Percentiles rank a stretch among this genome's conserved stretches.
Conservation (phyloP, 2,888 invertebrate genomes). For the Lydus trimaculatus region DNA sequence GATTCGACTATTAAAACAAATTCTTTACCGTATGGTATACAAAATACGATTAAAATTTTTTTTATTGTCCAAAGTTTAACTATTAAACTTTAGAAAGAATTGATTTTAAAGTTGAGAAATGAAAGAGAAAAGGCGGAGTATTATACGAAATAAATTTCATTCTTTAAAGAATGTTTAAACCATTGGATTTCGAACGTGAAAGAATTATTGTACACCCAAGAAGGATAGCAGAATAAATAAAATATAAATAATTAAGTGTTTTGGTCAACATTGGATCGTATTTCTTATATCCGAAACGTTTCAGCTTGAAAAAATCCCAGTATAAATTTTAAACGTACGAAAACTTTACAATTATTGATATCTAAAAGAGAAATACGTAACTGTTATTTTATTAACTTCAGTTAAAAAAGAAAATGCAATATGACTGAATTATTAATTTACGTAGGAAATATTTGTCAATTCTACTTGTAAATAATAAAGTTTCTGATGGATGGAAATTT, state of each 20-base stretch:
- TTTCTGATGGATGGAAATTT: neutral
- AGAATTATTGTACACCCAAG: constrained; percentile 30
- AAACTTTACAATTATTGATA: neutral
- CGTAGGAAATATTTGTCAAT: neutral
- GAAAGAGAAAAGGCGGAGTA: constrained; percentile 10
- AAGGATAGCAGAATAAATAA: constrained; percentile 30
- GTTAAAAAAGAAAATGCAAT: neutral
- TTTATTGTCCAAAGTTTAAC: too few relatives aligned
- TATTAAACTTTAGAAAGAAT: neutral
- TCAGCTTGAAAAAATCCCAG: constrained; percentile 8
- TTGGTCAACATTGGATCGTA: constrained; percentile 27
- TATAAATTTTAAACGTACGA: constrained; percentile 13
- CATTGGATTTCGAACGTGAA: constrained; percentile 22
- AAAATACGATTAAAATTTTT: neutral
- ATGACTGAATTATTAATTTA: neutral
- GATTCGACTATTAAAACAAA: neutral
- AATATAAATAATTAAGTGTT: constrained; percentile 32
- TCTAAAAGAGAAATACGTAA: neutral
- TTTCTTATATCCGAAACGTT: constrained; percentile 27
- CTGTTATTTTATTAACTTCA: neutral
- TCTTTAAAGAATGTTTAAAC: constrained; percentile 17
- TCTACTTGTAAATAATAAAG: neutral
- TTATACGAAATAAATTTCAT: constrained; percentile 22
- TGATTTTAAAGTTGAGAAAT: neutral
- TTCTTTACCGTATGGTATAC: neutral